A percentile compares a stretch with the other conserved stretches of the same genome.
Conservation (phyloP, 1,140 invertebrate species). For the Penaeus japonicus region DNA sequence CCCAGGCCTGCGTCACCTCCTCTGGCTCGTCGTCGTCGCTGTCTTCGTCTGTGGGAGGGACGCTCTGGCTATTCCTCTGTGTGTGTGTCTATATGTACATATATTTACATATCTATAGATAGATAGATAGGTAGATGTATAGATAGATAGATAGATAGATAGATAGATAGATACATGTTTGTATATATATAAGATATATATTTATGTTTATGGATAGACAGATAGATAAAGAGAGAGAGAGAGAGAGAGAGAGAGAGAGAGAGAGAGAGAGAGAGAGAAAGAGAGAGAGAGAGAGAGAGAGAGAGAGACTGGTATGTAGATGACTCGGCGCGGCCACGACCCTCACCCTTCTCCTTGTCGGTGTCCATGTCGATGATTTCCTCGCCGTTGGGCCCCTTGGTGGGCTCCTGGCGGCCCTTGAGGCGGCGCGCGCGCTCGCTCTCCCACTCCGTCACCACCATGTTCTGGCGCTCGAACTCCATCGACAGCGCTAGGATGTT, state of each 20-base stretch:
- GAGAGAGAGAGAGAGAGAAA: too few species aligned
- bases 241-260: too few species aligned
- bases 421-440: slow-evolving; percentile 61
- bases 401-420: slow-evolving; percentile 21
- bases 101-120: background rate
- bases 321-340: too few species aligned
- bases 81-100: background rate
- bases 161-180: too few species aligned
- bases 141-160: too few species aligned
- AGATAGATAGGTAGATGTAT: too few species aligned
- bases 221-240: too few species aligned
- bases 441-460: slow-evolving; percentile 87
- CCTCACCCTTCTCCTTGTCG: slow-evolving; percentile 51
- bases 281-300: too few species aligned
- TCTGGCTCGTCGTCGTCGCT: slow-evolving; percentile 71
- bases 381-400: slow-evolving; percentile 40
- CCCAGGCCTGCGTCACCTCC: slow-evolving; percentile 82
- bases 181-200: too few species aligned
- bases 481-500: slow-evolving; percentile 81
- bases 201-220: too few species aligned
- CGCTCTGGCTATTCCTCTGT: background rate
- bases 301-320: too few species aligned
- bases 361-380: slow-evolving; percentile 57
- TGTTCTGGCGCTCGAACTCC: slow-evolving; percentile 84
- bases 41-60: slow-evolving; percentile 7